Evolutionary conservation across 2,888 invertebrate species (phyloP), one percentile per base, ranked within the genome.

Genomic region (Agrotis segetum): DNA sequence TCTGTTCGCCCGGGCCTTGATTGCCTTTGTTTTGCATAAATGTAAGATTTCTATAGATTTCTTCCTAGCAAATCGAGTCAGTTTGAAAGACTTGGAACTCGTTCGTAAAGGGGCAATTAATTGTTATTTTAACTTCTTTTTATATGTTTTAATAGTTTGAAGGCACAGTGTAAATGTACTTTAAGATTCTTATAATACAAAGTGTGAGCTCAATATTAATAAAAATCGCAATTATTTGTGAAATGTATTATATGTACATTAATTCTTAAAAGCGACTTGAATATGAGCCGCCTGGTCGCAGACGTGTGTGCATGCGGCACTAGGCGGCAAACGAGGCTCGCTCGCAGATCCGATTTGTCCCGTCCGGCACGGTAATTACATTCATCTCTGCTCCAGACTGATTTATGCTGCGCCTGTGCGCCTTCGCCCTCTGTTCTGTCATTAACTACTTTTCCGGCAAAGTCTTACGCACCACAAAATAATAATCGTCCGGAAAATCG

Each of bases 1-100:
- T 95, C 95, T 96, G 96, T 96, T 94, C 95, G 93, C 91, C 92
- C 93, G 94, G 88, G 93, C 91, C 95, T 95, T 96, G 96, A 96
- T 96, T 96, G 95, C 96, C 93, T 96, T 95, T 96, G 95, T 95
- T 96, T 96, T 96, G 95, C 96, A 96, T 96, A 96, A 96, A 96
- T 95, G 95, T 94, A 95, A 94, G 94, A 94, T 94, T 96, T 94
- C 95, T 95, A 95, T 96, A 94, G 95, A 92, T 93, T 95, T 92
- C 93, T 92, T 93, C 92, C 91, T 91, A 92, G 92, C 85, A 92
- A 93, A 94, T 94, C 91, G 94, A 92, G 92, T 88, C 91, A 94
- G 88, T 95, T 94, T 89, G 91, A 92, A 84, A 93, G 92, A 90
- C 91, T 93, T 88, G 88, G 91, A 92, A 92, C 93, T 94, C 92